phyloP scores from a whole-genome alignment of 2,888 invertebrate genomes.

The Lasioglossum marginatum region DNA sequence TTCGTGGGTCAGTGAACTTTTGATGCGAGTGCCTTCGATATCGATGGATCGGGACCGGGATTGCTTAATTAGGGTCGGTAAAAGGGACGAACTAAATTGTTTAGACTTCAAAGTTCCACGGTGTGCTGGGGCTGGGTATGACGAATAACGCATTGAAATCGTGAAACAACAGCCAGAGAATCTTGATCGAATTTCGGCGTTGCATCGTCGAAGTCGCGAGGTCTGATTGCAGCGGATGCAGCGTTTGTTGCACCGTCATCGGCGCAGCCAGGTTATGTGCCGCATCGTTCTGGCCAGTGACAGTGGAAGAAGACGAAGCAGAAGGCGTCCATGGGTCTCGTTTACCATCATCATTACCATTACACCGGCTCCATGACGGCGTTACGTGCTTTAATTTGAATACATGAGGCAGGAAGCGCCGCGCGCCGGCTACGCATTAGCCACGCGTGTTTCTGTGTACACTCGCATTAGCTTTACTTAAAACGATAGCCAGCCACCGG shows the following conservation, averaged over 20 bases:
- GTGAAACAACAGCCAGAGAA: background rate
- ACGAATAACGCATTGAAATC: background rate
- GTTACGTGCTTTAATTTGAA: constrained; percentile 80
- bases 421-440: constrained; percentile 72
- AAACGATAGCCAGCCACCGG: constrained; percentile 51
- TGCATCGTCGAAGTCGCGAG: background rate
- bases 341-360: constrained; percentile 78
- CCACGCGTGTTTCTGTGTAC: constrained; percentile 78
- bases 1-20: background rate
- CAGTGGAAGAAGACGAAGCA: constrained; percentile 41
- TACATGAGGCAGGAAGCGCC: constrained; percentile 79
- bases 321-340: constrained; percentile 67
- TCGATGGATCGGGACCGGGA: background rate
- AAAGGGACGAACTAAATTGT: background rate
- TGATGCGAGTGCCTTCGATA: background rate
- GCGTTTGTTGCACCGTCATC: constrained; percentile 33
- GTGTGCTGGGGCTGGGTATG: fast-evolving
- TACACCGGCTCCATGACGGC: constrained; percentile 66
- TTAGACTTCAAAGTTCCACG: background rate
- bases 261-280: background rate
- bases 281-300: constrained; percentile 7
- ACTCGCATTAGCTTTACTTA: constrained; percentile 70
- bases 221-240: constrained; percentile 11
- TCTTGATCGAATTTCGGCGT: background rate
- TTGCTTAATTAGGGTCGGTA: background rate